Evolutionary conservation across 2,797 vertebrate genomes (phyloP).

Genomic region (Phaenicophaeus curvirostris): DNA sequence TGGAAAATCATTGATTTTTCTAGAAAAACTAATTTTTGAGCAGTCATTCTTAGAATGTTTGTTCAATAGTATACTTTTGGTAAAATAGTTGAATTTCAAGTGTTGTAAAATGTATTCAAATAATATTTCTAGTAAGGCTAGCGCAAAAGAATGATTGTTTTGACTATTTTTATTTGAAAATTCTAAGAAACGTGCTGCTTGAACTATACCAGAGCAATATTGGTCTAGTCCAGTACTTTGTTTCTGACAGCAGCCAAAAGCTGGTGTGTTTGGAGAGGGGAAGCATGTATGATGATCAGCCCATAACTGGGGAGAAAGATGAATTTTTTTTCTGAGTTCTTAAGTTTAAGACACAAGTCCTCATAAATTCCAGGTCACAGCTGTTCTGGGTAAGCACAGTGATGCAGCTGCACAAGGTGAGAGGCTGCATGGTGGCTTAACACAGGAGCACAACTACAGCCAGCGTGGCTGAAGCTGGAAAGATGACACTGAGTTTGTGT

Average conservation of each 20-base stretch:
- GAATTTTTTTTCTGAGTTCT: neutral
- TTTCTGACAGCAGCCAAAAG: neutral
- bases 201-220: neutral
- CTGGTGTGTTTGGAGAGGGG: accelerated
- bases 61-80: neutral
- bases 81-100: neutral
- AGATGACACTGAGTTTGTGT: neutral
- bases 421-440: neutral
- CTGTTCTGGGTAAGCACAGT: neutral
- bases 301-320: neutral
- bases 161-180: neutral
- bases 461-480: accelerated
- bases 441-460: neutral
- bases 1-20: neutral
- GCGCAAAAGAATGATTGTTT: neutral
- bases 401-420: neutral
- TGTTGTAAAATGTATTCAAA: neutral
- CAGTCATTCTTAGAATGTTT: neutral
- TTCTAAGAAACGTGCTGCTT: neutral
- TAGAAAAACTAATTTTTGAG: neutral
- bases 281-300: neutral
- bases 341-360: neutral
- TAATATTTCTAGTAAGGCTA: neutral
- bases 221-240: neutral
- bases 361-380: neutral